phyloP scores from a whole-genome alignment of 1,140 invertebrate species.

The Hycleus cichorii region DNA sequence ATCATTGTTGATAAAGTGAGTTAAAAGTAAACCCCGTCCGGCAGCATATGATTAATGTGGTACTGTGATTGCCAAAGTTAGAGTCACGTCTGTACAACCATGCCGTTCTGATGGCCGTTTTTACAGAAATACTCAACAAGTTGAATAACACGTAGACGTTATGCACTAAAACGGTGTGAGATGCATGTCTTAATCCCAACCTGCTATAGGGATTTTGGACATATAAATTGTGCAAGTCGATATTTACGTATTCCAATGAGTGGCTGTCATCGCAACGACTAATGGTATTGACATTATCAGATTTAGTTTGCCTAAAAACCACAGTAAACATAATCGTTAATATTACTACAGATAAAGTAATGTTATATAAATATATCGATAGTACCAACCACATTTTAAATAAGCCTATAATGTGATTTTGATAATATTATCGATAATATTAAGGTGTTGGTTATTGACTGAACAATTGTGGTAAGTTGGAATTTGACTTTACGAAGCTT shows the following conservation, averaged over 20 bases:
- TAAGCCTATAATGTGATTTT: no score
- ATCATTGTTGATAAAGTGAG: constrained; percentile 25
- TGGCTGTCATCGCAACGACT: constrained; percentile 16
- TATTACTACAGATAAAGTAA: constrained; percentile 10
- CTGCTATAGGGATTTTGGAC: not conserved
- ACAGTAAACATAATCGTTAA: constrained; percentile 17
- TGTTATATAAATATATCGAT: constrained; percentile 6
- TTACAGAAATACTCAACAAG: constrained; percentile 26
- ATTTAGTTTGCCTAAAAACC: constrained; percentile 15
- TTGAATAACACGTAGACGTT: constrained; percentile 28
- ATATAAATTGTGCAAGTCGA: not conserved
- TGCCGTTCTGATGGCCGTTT: constrained; percentile 31
- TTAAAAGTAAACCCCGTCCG: constrained; percentile 23
- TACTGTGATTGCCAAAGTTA: constrained; percentile 35
- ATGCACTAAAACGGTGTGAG: constrained; percentile 10
- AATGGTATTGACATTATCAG: constrained; percentile 26
- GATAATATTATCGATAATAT: no score
- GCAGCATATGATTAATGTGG: constrained; percentile 30
- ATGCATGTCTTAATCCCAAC: constrained; percentile 7
- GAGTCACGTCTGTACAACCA: constrained; percentile 33
- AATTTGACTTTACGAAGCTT: no score
- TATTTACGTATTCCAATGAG: constrained; percentile 23
- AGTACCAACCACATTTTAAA: not conserved
- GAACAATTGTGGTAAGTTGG: no score
- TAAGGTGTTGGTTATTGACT: no score